phyloP scores from a whole-genome alignment of 2,888 invertebrate genomes.

The Muscina levida region DNA sequence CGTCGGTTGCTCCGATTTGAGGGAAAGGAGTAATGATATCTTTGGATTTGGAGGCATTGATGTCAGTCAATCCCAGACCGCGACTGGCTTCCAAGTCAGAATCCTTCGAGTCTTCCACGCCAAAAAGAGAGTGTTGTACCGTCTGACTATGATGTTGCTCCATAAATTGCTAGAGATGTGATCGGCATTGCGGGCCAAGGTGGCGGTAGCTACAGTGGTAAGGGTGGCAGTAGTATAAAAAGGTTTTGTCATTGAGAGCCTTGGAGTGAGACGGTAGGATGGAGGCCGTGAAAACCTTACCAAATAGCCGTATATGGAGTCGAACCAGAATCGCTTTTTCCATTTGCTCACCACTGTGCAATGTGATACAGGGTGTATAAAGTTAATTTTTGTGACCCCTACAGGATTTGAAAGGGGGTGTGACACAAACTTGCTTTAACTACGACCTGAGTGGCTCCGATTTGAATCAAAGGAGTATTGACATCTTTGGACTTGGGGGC shows the following conservation, averaged over 20 bases:
- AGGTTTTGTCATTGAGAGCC: constrained; percentile 67
- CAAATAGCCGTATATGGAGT: no score
- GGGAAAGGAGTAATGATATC: constrained; percentile 68
- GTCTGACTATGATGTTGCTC: constrained; percentile 81
- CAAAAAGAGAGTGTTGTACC: constrained; percentile 76
- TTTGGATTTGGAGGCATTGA: constrained; percentile 26
- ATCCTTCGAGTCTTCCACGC: constrained; percentile 68
- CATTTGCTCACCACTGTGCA: no score
- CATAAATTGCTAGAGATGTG: constrained; percentile 83
- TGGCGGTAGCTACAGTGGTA: constrained; percentile 71
- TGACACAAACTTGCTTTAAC: no score
- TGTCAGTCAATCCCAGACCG: constrained; percentile 73
- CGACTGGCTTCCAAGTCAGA: constrained; percentile 79
- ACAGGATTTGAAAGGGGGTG: no score
- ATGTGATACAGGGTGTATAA: no score
- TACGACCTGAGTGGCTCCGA: constrained; percentile 83
- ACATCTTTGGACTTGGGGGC: constrained; percentile 28
- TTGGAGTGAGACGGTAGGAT: constrained; percentile 23
- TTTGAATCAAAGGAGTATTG: constrained; percentile 71
- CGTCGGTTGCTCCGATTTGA: constrained; percentile 83
- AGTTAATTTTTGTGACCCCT: no score
- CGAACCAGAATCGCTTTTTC: no score
- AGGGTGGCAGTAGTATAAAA: constrained; percentile 72
- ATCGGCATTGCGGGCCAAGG: constrained; percentile 79
- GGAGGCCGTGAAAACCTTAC: no score